phyloP scores from a whole-genome alignment of 2,113 vertebrate species.

The Noctilio leporinus region DNA sequence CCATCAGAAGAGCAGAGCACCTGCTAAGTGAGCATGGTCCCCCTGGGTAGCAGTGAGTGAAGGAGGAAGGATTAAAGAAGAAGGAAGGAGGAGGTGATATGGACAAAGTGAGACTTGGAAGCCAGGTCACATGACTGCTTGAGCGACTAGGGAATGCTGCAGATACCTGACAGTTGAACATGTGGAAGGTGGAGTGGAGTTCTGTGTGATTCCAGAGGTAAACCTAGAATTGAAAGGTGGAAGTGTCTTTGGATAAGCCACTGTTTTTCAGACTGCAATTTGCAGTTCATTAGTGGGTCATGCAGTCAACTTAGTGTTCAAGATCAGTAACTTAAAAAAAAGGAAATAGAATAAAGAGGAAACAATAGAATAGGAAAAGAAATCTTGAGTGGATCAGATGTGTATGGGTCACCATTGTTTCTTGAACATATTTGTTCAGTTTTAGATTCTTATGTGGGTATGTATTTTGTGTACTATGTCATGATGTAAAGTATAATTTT shows the following conservation, averaged over 20 bases:
- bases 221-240: neutral
- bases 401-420: neutral
- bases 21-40: too few species aligned
- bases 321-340: neutral
- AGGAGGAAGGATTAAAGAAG: neutral
- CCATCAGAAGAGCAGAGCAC: neutral
- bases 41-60: too few species aligned
- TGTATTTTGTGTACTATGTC: neutral
- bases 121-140: neutral
- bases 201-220: neutral
- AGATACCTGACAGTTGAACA: neutral
- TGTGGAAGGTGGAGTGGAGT: neutral
- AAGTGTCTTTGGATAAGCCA: neutral
- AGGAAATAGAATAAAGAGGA: neutral
- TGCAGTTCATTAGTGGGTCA: neutral
- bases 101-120: rapidly evolving
- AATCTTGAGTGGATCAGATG: neutral
- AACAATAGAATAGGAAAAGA: neutral
- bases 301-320: neutral
- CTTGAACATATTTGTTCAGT: neutral
- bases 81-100: neutral
- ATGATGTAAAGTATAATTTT: neutral
- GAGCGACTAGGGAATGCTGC: neutral
- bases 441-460: neutral
- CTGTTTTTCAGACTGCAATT: neutral